Conservation (phyloP, 1,140 invertebrate species). For the Leptinotarsa undecemlineata region DNA sequence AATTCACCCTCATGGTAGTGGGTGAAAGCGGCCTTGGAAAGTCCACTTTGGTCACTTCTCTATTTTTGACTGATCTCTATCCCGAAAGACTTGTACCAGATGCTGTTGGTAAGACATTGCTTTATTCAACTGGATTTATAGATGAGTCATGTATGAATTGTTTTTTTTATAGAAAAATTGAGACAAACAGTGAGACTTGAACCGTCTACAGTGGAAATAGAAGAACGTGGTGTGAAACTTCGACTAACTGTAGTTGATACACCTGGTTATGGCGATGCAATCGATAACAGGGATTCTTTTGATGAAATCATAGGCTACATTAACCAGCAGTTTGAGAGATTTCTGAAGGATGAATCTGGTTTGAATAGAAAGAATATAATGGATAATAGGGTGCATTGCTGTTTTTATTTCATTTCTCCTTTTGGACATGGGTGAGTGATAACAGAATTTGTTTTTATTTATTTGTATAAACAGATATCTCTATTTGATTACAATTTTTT, state of each 20-base stretch:
- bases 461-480: no score
- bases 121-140: neutral
- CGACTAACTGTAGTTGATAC: slow-evolving; percentile 93
- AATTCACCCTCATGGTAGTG: slow-evolving; percentile 97
- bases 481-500: no score
- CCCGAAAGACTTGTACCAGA: slow-evolving; percentile 85
- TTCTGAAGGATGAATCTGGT: slow-evolving; percentile 87
- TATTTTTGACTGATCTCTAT: slow-evolving; percentile 96
- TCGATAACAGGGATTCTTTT: slow-evolving; percentile 94
- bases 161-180: slow-evolving; percentile 70
- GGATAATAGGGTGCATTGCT: slow-evolving; percentile 93
- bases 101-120: slow-evolving; percentile 70
- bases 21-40: slow-evolving; percentile 97
- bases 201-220: slow-evolving; percentile 91
- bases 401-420: slow-evolving; percentile 99
- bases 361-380: slow-evolving; percentile 89
- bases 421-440: slow-evolving; percentile 87
- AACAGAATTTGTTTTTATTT: neutral
- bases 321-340: slow-evolving; percentile 92
- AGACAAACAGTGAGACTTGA: slow-evolving; percentile 88
- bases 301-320: slow-evolving; percentile 90
- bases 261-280: slow-evolving; percentile 98
- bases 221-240: slow-evolving; percentile 89
- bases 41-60: slow-evolving; percentile 95
- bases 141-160: neutral